Evolutionary conservation across 2,797 vertebrate species (phyloP).

Genomic region (Malurus splendens): DNA sequence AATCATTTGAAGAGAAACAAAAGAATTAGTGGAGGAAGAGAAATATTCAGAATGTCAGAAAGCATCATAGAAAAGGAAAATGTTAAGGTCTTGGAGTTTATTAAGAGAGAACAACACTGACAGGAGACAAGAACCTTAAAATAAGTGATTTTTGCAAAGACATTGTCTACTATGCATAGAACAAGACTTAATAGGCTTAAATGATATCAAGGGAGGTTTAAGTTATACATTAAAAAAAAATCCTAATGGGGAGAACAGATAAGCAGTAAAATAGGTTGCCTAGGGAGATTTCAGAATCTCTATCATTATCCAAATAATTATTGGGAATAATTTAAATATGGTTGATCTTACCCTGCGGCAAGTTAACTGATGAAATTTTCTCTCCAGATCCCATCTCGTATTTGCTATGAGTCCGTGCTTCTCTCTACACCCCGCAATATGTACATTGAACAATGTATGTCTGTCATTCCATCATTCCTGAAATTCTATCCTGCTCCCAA

Average conservation of each 20-base stretch:
- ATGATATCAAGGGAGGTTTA: slow-evolving; percentile 22
- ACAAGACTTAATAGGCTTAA: slow-evolving; percentile 26
- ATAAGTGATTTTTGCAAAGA: neutral
- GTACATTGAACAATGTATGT: neutral
- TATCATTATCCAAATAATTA: slow-evolving; percentile 41
- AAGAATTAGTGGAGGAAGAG: neutral
- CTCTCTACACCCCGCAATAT: neutral
- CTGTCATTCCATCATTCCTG: neutral
- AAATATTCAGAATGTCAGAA: neutral
- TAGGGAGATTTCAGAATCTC: slow-evolving; percentile 22
- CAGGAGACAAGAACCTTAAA: neutral
- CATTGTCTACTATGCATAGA: neutral
- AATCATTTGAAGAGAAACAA: neutral
- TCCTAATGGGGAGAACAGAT: slow-evolving; percentile 5
- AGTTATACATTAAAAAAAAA: neutral
- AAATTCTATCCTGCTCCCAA: neutral
- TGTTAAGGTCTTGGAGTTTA: neutral
- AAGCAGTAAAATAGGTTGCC: slow-evolving; percentile 25
- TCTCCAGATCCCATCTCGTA: neutral
- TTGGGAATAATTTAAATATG: slow-evolving; percentile 36
- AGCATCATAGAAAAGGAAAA: neutral
- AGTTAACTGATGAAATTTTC: neutral
- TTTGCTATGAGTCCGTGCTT: neutral
- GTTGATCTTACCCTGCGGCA: neutral
- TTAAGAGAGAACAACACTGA: neutral